Base-by-base conservation (phyloP, 2,888 invertebrate genomes). In the Coelopa pilipes region DNA sequence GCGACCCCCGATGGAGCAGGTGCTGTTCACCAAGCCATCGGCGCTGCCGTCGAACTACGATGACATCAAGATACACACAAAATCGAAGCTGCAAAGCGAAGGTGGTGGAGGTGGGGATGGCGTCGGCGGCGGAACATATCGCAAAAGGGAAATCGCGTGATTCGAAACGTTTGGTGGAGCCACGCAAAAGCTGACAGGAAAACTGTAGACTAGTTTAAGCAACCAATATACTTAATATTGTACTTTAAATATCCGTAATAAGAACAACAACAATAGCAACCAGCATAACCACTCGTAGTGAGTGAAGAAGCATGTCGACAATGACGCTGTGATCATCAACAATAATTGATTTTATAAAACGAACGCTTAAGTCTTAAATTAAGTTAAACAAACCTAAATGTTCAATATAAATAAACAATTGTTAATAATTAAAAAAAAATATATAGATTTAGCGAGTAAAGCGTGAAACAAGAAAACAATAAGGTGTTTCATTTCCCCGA, bases 281-380 rank as follows among this genome's bases (percentile, higher is more conserved):
- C 34, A 34, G 34, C 34, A 2, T 2, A 34, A 34, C 4, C 34
- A 34, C 13, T 21, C 24, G 7, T 60, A 57, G 47, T n/a, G 46
- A 24, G 24, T 4, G 15, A 45, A 63, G 46, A 53, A 60, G 60
- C 55, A 60, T 71, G 75, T 80, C 81, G 79, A 83, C 80, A 83
- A 85, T 84, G 83, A 83, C 82, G 82, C 85, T 84, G 84, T 84
- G 86, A 84, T 84, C 81, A 81, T 79, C 75, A 74, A 67, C 24
- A 65, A 65, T 70, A 74, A 71, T 68, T 71, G 55, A 65, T 62
- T 70, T 70, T 34, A 47, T 46, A 60, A 34, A 15, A 46, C 55
- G 57, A 65, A 55, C 45, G 55, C 65, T 45, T 65, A 12, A 10
- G 60, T 19, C 34, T 34, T 24, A 62, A 13, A 15, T 21, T 24